These are phyloP conservation scores for Pantherophis guttatus DNA, from an alignment of 2,113 vertebrate species.

Conservation along the genomic window DNA sequence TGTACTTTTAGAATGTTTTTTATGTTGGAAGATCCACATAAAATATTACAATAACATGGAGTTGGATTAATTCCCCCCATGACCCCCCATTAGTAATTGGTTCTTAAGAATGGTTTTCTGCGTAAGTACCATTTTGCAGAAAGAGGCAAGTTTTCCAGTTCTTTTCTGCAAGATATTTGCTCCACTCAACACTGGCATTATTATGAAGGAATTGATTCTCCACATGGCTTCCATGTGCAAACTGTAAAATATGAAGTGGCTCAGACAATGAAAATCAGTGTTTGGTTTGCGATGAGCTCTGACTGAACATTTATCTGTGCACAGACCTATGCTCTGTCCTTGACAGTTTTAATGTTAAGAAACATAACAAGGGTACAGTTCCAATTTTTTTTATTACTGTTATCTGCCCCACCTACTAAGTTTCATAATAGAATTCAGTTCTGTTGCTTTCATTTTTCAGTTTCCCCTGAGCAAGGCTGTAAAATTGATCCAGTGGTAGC, in stretches of 20 bases:
- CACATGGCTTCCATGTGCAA: not conserved
- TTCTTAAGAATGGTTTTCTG: not conserved
- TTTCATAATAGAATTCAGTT: not conserved
- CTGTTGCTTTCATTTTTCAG: conserved; percentile 13
- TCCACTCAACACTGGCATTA: not conserved
- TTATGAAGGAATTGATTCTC: not conserved
- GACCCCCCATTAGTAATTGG: not conserved
- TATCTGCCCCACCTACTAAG: not conserved
- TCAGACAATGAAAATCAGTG: not conserved
- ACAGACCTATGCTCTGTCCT: not conserved
- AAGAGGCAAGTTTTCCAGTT: not conserved
- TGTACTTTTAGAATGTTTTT: not conserved
- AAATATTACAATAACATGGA: not conserved
- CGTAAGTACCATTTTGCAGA: not conserved
- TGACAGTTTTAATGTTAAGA: conserved; percentile 1
- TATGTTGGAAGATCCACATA: not conserved
- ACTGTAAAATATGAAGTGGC: not conserved
- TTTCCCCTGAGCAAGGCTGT: conserved; percentile 10
- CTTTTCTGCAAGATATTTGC: not conserved
- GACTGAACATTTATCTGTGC: not conserved
- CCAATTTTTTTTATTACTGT: not conserved
- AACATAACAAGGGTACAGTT: not conserved
- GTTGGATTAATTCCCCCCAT: not conserved
- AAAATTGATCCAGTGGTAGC: conserved; percentile 31
- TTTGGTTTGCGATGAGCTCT: not conserved